Percentiles rank a stretch among this genome's conserved stretches.
phyloP scores from a whole-genome alignment of 1,140 invertebrate genomes.

The Eriocheir sinensis region DNA sequence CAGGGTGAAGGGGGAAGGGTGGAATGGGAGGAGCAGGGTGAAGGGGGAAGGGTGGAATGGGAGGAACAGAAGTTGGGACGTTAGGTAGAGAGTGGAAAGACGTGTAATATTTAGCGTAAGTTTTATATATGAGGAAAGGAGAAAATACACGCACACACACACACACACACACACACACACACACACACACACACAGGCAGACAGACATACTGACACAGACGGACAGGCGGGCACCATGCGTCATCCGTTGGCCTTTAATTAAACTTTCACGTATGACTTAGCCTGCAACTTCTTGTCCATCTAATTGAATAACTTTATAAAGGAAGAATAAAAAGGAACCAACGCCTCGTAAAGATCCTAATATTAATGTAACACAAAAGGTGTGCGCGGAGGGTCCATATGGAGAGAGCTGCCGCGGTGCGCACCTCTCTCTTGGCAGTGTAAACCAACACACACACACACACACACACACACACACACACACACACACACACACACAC shows the following conservation, averaged over 20 bases:
- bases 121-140: too few relatives aligned
- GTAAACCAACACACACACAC: too few relatives aligned
- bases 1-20: constrained; percentile 1
- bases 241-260: not conserved
- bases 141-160: not conserved
- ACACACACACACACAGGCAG: not conserved
- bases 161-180: not conserved
- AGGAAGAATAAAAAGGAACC: not conserved
- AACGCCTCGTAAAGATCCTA: not conserved
- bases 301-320: constrained; percentile 18
- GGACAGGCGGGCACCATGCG: not conserved
- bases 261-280: constrained; percentile 1
- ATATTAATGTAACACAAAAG: not conserved
- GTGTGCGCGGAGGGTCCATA: too few relatives aligned
- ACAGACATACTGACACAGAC: not conserved
- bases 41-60: not conserved
- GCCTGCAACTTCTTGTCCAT: not conserved
- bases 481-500: too few relatives aligned
- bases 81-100: not conserved
- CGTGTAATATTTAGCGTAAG: too few relatives aligned
- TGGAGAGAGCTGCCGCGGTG: too few relatives aligned
- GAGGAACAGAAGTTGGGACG: not conserved
- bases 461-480: too few relatives aligned
- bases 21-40: not conserved
- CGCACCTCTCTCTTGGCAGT: too few relatives aligned